Conservation (phyloP, 2,888 invertebrate genomes). For the Theretra japonica region DNA sequence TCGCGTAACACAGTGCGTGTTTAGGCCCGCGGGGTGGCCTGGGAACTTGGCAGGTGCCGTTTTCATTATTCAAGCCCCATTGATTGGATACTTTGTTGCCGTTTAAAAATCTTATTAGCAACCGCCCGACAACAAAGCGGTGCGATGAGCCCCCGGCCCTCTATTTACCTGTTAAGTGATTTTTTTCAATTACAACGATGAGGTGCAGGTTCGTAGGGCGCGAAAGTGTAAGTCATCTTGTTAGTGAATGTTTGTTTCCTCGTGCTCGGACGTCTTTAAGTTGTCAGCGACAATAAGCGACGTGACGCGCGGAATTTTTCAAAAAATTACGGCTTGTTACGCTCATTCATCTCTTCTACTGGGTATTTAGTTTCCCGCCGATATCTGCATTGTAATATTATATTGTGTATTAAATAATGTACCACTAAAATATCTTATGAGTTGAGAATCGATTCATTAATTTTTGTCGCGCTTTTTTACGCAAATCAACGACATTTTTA, state of each 20-base stretch:
- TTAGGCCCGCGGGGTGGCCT: constrained; percentile 71
- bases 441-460: no score
- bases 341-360: no score
- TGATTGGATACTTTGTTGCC: constrained; percentile 85
- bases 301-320: constrained; percentile 54
- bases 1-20: constrained; percentile 72
- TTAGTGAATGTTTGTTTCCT: constrained; percentile 75
- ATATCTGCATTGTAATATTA: no score
- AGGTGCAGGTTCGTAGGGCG: constrained; percentile 68
- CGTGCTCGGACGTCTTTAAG: constrained; percentile 53
- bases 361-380: neutral
- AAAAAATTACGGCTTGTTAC: constrained; percentile 13
- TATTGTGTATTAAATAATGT: no score
- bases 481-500: no score
- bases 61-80: constrained; percentile 84
- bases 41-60: constrained; percentile 80
- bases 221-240: constrained; percentile 81
- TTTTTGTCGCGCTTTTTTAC: neutral
- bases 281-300: constrained; percentile 63
- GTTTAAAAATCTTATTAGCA: constrained; percentile 85
- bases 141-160: constrained; percentile 62
- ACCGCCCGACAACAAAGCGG: constrained; percentile 77
- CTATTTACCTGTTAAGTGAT: constrained; percentile 82
- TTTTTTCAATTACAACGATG: constrained; percentile 83
- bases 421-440: no score